Conservation (phyloP, 2,113 vertebrate genomes). For the human (Homo sapiens) region GRCh38 chr19:6151501-6152000, state of each 20-base stretch:
- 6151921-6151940: neutral
- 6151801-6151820: fast-evolving
- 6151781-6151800: constrained; percentile 94
- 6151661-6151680: neutral
- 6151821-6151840: fast-evolving
- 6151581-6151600: too few species aligned
- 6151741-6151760: constrained; percentile 94
- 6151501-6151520: too few species aligned
- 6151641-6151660: neutral
- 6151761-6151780: constrained; percentile 94
- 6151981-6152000: neutral
- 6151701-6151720: constrained; percentile 92
- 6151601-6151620: fast-evolving
- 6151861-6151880: neutral
- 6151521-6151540: too few species aligned
- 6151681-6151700: constrained; percentile 41
- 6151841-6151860: neutral
- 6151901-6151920: neutral
- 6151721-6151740: constrained; percentile 93
- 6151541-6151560: too few species aligned
- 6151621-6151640: fast-evolving
- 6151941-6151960: too few species aligned
- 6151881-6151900: neutral
- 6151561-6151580: too few species aligned
- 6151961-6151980: neutral